A percentile compares a stretch with the other conserved stretches of the same genome.
These are phyloP conservation scores for Smutsia gigantea DNA, from an alignment of 2,797 vertebrate genomes.

Conservation along the genomic window DNA sequence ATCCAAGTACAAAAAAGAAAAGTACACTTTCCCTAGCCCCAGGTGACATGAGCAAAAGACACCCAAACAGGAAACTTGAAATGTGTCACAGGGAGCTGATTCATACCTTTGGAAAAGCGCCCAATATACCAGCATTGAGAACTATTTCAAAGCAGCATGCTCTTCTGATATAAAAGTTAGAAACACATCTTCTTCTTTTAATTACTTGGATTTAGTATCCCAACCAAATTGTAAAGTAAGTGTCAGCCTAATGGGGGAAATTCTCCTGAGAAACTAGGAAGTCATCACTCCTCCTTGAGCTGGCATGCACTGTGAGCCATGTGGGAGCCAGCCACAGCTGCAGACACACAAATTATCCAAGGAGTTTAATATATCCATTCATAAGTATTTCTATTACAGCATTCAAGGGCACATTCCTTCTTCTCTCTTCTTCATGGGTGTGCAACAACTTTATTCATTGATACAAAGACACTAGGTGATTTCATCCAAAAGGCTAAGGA, in stretches of 20 bases:
- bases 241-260: constrained; percentile 24
- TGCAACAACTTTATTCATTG: not conserved
- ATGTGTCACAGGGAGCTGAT: not conserved
- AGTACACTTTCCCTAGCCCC: not conserved
- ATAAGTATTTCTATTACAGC: not conserved
- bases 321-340: not conserved
- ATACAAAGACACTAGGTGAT: not conserved
- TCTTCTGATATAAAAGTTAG: constrained; percentile 8
- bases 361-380: not conserved
- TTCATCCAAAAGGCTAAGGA: not conserved
- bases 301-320: not conserved
- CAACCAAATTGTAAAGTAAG: not conserved
- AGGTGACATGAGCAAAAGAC: not conserved
- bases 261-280: not conserved
- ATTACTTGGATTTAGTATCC: constrained; percentile 28
- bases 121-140: not conserved
- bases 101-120: constrained; percentile 47
- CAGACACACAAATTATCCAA: not conserved
- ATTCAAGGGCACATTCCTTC: constrained; percentile 36
- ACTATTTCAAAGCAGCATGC: constrained; percentile 9
- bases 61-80: not conserved
- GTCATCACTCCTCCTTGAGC: not conserved
- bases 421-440: not conserved
- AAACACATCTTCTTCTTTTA: constrained; percentile 11
- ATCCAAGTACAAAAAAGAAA: not conserved